Base-by-base conservation (phyloP, 2,888 invertebrate genomes). In the Noctua comes region DNA sequence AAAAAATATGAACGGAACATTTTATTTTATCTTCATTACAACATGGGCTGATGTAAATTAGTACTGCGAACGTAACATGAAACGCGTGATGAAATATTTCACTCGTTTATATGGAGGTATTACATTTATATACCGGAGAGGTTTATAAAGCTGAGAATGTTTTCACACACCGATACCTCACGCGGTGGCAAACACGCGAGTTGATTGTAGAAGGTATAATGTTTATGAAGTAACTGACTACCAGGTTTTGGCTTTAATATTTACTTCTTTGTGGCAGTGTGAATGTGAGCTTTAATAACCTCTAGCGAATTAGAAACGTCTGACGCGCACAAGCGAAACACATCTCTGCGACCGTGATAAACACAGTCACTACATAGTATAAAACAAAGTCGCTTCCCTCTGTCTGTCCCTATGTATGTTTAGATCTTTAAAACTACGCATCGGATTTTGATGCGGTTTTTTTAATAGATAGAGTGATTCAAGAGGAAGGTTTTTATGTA, bases 51-150 rank as follows among this genome's bases (percentile, higher is more conserved):
- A 71, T 77, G 66, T 83, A 77, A 83, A 83, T 83, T 77, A 77
- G 83, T 81, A 77, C 64, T 73, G 68, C 57, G 57, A 68, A 86
- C 48, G 69, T 75, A 76, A 80, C 73, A 77, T 72, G 68, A 68
- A 74, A 83, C 72, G 78, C 68, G 79, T 71, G 73, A 78, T 80
- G 80, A 83, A 85, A 88, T 87, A 85, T 82, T 82, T 77, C 46
- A 77, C 48, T 46, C 65, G 48, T 74, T 80, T 71, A 72, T 75
- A 76, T 69, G 31, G 18, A 76, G 65, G 80, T 69, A 69, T 31
- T 80, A 74, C 16, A 72, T 72, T 59, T 80, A 54, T 72, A 73
- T 18, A 57, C 21, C 27, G 24, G 68, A 43, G 40, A 31, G 62
- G n/a, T 75, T 72, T 70, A 62, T 77, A 77, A 78, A 69, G 73